Evolutionary conservation across 2,797 vertebrate species (phyloP).

Genomic region (Microctenopoma lineatum): DNA sequence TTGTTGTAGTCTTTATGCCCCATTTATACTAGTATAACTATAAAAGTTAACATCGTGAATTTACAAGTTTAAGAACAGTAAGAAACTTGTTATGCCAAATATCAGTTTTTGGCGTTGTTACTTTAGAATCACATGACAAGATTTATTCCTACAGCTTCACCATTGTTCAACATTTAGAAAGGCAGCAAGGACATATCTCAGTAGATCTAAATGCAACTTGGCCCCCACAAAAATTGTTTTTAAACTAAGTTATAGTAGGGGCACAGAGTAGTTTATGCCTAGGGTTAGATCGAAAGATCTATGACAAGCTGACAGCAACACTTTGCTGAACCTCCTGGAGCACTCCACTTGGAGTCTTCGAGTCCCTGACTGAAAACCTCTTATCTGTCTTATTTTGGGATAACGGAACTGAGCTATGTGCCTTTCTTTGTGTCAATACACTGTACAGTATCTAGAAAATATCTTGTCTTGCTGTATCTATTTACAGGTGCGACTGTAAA

Average conservation of each 20-base stretch:
- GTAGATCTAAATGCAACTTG: neutral
- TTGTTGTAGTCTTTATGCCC: neutral
- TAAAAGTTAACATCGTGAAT: neutral
- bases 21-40: constrained; percentile 5
- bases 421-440: constrained; percentile 19
- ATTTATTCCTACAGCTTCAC: neutral
- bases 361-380: constrained; percentile 32
- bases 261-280: neutral
- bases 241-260: neutral
- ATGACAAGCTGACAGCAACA: constrained; percentile 8
- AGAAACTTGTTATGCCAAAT: neutral
- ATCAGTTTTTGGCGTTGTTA: neutral
- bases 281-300: constrained; percentile 13
- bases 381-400: constrained; percentile 61
- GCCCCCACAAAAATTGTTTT: neutral
- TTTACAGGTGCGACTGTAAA: constrained; percentile 36
- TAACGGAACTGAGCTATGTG: constrained; percentile 21
- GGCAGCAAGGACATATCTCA: neutral
- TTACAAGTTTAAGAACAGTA: neutral
- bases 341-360: constrained; percentile 17
- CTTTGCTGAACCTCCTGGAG: constrained; percentile 9
- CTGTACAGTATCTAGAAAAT: constrained; percentile 26
- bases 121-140: neutral
- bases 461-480: constrained; percentile 41
- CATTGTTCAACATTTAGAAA: neutral